Evolutionary conservation across 2,113 vertebrate species (phyloP), one percentile per base, ranked within the genome.

Genomic region (Scartelaos histophorus): DNA sequence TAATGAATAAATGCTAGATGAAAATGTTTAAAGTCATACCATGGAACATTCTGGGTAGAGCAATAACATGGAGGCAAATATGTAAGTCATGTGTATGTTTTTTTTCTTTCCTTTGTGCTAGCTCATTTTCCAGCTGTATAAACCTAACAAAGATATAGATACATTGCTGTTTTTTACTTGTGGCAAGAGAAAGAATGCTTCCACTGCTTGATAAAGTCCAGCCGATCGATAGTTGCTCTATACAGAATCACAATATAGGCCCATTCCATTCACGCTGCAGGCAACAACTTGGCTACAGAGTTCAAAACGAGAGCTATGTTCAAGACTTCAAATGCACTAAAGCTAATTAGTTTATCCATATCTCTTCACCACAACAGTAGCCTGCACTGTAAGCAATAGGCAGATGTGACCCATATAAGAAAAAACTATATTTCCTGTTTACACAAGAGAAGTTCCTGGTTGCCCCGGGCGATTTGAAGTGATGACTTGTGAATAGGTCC

Each of bases 151-250:
- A 75, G 43, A 43, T 66, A 35, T 19, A 49, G 13, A 1, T 34
- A 15, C 3, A 2, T 34, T 11, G 16, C 65, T 47, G 3, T 34
- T 61, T 70, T 54, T 69, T 22, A 66, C 72, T 73, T 53, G 1
- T 34, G 19, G 25, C 53, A 11, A 45, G 21, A 71, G 46, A 19
- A 43, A 68, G 16, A 1, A 34, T 0, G 1, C 1, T 25, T 71
- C 45, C 29, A n/a, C n/a, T n/a, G n/a, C n/a, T n/a, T n/a, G n/a
- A n/a, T n/a, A n/a, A 47, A 66, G 2, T 43, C 47, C 21, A 73
- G 24, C 13, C 0, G 22, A 80, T 78, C 67, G 47, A 73, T 76
- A 70, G 51, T 77, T 62, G 35, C 56, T 75, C 76, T 24, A 77
- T 62, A 64, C 3, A 51, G 38, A 69, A 70, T n/a, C 70, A 22